These are phyloP conservation scores for Oscheius onirici DNA, from an alignment of 2,888 invertebrate species.

Conservation along the genomic window DNA sequence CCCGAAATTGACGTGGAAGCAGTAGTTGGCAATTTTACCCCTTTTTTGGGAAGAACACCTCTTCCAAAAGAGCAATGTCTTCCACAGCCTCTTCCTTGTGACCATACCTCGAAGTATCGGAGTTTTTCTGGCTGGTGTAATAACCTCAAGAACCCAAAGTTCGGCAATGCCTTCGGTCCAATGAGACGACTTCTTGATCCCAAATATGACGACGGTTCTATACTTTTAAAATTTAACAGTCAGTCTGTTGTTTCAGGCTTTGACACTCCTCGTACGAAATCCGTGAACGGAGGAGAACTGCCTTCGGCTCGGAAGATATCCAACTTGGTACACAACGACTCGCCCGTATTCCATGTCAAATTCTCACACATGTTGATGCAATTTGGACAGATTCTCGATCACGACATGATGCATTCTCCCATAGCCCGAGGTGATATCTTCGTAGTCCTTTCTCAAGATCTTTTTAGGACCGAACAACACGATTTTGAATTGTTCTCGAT, in stretches of 20 bases:
- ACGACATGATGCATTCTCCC: constrained; percentile 92
- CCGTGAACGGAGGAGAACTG: constrained; percentile 57
- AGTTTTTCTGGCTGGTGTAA: constrained; percentile 87
- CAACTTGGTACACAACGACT: constrained; percentile 63
- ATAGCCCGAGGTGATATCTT: constrained; percentile 78
- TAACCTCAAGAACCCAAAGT: constrained; percentile 75
- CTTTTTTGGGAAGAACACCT: constrained; percentile 55
- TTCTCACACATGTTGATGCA: constrained; percentile 81
- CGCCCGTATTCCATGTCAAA: constrained; percentile 61
- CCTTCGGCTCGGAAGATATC: constrained; percentile 66
- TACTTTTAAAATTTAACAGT: not conserved
- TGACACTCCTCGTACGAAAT: constrained; percentile 63
- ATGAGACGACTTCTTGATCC: constrained; percentile 74
- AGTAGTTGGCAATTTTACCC: constrained; percentile 67
- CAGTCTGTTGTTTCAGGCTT: constrained; percentile 56
- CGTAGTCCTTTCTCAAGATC: not conserved
- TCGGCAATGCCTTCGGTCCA: constrained; percentile 68
- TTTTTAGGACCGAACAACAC: constrained; percentile 63
- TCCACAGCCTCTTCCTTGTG: constrained; percentile 70
- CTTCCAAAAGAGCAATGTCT: constrained; percentile 64
- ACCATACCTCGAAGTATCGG: constrained; percentile 76
- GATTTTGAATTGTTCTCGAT: constrained; percentile 76
- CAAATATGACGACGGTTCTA: constrained; percentile 82
- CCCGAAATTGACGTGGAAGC: constrained; percentile 67
- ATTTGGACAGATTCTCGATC: constrained; percentile 91